A percentile compares a stretch with the other conserved stretches of the same genome.
Evolutionary conservation across 2,113 vertebrate species (phyloP).

Genomic region (Puma concolor): DNA sequence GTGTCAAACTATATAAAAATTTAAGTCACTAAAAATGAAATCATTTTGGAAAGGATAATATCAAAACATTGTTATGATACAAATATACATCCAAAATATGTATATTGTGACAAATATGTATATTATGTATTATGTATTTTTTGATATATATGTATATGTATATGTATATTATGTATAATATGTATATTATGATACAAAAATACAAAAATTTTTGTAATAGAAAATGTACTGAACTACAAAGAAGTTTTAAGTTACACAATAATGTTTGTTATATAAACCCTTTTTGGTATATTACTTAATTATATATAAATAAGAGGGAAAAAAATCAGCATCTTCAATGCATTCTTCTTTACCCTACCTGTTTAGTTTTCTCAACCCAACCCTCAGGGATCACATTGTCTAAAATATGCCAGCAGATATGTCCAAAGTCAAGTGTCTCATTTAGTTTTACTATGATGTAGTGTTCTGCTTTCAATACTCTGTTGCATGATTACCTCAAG

Average conservation of each 20-base stretch:
- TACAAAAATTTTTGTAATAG: background rate
- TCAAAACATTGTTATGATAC: background rate
- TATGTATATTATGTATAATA: no score
- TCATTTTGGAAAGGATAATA: background rate
- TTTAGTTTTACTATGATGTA: background rate
- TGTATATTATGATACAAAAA: no score
- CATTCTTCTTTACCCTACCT: background rate
- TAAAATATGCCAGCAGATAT: slow-evolving; percentile 22
- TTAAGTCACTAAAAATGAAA: slow-evolving; percentile 1
- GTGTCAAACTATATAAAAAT: background rate
- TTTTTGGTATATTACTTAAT: background rate
- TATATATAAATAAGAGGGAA: background rate
- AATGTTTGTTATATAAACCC: background rate
- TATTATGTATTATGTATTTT: no score
- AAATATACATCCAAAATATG: no score
- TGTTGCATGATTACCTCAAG: background rate
- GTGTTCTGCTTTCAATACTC: background rate
- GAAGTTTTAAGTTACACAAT: slow-evolving; percentile 6
- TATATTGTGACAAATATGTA: no score
- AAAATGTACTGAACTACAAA: slow-evolving; percentile 10
- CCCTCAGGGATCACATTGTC: slow-evolving; percentile 7
- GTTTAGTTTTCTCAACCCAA: background rate
- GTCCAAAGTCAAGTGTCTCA: slow-evolving; percentile 48
- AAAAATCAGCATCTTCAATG: background rate
- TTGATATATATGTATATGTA: no score